Evolutionary conservation across 2,113 vertebrate genomes (phyloP), one percentile per base, ranked within the genome.

Genomic region (Butastur rufipennis): DNA sequence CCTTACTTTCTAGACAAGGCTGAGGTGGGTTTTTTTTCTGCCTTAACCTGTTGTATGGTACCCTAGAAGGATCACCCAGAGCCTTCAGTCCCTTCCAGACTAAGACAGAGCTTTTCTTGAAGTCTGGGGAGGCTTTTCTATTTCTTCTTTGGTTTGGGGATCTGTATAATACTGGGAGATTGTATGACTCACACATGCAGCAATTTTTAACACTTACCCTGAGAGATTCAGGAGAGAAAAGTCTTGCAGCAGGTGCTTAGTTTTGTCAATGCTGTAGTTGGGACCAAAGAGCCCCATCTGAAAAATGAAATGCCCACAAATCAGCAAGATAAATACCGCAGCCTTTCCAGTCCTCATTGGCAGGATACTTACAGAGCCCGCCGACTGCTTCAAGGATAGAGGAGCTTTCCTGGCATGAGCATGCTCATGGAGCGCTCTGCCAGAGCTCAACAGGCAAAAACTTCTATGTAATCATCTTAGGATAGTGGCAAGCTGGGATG

Each of bases 1-100:
- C 3, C 9, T 61, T 50, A 31, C 65, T 70, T 78, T 75, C 48
- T 22, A 56, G 55, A 38, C 26, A 81, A 59, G 10, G 34, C 9
- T 53, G 62, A 58, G 7, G 7, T 62, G 42, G 2, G 0, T 0
- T 21, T 62, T 48, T 55, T 12, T 7, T 2, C 10, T 4, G 27
- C 31, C 14, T 45, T 55, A 70, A 29, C 7, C 31, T 86, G 9
- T 42, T 79, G 10, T 36, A 50, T 65, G 29, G 23, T 78, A 36
- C 7, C 0, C 0, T 26, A 65, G 18, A 74, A 74, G 43, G 13
- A 65, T 74, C 13, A 82, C 11, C 6, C 31, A 73, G 48, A 66
- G 22, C 19, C 31, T 80, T 77, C 47, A 56, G 22, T 81, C 34
- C 38, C 5, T 90, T 80, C 50, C 48, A 67, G 78, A 75, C 12